Conservation (phyloP, 2,888 invertebrate genomes). For the Scaptomyza parva region DNA sequence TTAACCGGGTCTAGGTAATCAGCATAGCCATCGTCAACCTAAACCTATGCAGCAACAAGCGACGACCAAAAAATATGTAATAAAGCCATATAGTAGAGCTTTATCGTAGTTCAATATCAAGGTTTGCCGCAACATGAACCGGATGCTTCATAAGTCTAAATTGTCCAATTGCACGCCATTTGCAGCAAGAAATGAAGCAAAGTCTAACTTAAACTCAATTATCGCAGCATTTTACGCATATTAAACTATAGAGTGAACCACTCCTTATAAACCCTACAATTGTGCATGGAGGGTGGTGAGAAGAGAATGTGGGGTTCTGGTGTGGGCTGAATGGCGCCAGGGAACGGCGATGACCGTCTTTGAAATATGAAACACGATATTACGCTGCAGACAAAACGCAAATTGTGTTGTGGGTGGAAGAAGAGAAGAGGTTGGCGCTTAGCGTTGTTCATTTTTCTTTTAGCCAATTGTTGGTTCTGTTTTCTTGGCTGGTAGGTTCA, state of each 20-base stretch:
- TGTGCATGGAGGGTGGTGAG: background rate
- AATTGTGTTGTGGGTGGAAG: slow-evolving; percentile 2
- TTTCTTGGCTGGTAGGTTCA: slow-evolving; percentile 38
- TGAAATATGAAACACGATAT: slow-evolving; percentile 61
- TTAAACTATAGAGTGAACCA: slow-evolving; percentile 49
- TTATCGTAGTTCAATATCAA: slow-evolving; percentile 63
- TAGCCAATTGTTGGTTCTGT: slow-evolving; percentile 47
- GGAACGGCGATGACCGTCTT: slow-evolving; percentile 37
- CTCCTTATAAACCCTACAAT: slow-evolving; percentile 17
- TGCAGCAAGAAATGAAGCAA: background rate
- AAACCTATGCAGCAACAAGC: slow-evolving; percentile 49
- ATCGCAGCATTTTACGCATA: slow-evolving; percentile 62
- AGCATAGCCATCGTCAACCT: slow-evolving; percentile 33
- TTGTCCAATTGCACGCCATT: slow-evolving; percentile 70
- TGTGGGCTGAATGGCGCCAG: slow-evolving; percentile 28
- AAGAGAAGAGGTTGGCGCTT: slow-evolving; percentile 24
- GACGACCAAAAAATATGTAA: slow-evolving; percentile 58
- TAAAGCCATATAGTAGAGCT: slow-evolving; percentile 53
- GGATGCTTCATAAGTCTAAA: slow-evolving; percentile 57
- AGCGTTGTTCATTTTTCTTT: slow-evolving; percentile 32
- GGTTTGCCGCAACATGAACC: slow-evolving; percentile 44
- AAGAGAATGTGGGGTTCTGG: background rate
- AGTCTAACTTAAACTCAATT: slow-evolving; percentile 68
- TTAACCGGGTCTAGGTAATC: slow-evolving; percentile 11
- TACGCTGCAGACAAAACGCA: slow-evolving; percentile 44